A percentile compares a stretch with the other conserved stretches of the same genome.
Conservation (phyloP, 2,797 vertebrate genomes). For the Adelosebastes latens region DNA sequence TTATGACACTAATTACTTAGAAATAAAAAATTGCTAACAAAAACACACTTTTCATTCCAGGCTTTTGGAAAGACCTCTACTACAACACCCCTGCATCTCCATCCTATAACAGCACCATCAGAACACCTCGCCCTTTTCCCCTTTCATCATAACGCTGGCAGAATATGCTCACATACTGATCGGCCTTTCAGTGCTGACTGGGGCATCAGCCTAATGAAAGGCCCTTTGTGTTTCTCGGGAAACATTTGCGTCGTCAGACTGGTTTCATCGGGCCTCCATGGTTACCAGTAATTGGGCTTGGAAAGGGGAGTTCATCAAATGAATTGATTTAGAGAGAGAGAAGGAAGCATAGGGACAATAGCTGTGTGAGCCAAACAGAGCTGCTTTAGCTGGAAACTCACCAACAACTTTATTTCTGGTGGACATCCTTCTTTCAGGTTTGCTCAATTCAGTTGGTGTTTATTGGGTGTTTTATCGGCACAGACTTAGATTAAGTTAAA, state of each 20-base stretch:
- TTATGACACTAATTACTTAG: no score
- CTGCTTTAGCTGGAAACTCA: slow-evolving; percentile 5
- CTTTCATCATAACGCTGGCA: slow-evolving; percentile 23
- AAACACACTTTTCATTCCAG: no score
- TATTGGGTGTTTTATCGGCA: slow-evolving; percentile 38
- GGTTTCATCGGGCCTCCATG: slow-evolving; percentile 61
- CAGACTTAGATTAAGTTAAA: slow-evolving; percentile 6
- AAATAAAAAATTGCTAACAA: no score
- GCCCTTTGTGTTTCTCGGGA: slow-evolving; percentile 56
- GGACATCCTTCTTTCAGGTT: not conserved
- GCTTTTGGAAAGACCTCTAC: no score
- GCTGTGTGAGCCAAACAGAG: not conserved
- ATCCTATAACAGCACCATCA: not conserved
- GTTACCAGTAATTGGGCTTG: slow-evolving; percentile 57
- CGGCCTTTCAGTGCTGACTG: slow-evolving; percentile 14
- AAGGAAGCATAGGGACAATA: not conserved
- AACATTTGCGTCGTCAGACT: slow-evolving; percentile 45
- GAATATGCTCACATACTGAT: slow-evolving; percentile 19
- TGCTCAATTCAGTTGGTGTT: slow-evolving; percentile 20
- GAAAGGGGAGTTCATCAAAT: slow-evolving; percentile 46
- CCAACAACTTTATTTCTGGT: slow-evolving; percentile 9
- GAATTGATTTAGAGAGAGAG: slow-evolving; percentile 31
- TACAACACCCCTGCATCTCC: not conserved
- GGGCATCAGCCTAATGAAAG: slow-evolving; percentile 48
- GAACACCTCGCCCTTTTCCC: not conserved